Percentiles rank a stretch among this genome's conserved stretches.
These are phyloP conservation scores for Microtus oregoni DNA, from an alignment of 2,113 vertebrate species.

Conservation along the genomic window DNA sequence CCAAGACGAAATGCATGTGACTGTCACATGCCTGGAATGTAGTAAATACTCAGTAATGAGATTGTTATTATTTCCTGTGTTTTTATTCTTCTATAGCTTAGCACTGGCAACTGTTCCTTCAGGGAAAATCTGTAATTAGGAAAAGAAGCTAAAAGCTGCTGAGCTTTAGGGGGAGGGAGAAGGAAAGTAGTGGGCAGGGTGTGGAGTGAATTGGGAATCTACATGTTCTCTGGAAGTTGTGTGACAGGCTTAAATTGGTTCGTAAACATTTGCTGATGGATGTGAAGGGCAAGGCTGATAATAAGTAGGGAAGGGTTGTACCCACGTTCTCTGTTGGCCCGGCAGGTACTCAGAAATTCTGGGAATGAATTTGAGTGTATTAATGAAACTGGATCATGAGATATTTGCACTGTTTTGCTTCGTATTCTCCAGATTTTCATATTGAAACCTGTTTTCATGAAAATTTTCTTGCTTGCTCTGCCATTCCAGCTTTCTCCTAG, in stretches of 20 bases:
- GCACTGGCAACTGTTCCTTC: constrained; percentile 45
- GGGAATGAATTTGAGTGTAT: constrained; percentile 49
- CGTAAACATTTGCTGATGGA: constrained; percentile 3
- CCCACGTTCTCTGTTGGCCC: not conserved
- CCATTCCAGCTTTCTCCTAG: constrained; percentile 59
- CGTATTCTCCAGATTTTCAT: not conserved
- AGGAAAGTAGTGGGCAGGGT: not conserved
- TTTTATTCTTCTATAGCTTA: constrained; percentile 20
- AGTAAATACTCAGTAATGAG: not conserved
- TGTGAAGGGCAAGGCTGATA: not conserved
- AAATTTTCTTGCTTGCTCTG: constrained; percentile 36
- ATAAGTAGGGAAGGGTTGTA: not conserved
- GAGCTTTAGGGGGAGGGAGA: not conserved
- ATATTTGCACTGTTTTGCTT: constrained; percentile 45
- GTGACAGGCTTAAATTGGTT: not conserved
- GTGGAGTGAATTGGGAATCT: not conserved
- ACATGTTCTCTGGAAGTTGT: not conserved
- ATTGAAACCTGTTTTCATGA: constrained; percentile 37
- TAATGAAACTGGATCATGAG: constrained; percentile 43
- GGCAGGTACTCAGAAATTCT: not conserved
- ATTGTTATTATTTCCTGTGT: constrained; percentile 5
- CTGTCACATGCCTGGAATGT: not conserved
- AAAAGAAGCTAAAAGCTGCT: constrained; percentile 5
- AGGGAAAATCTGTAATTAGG: constrained; percentile 67
- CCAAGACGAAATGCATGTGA: not conserved